Conservation (phyloP, 2,888 invertebrate genomes). For the Hypselothyrea guttata region DNA sequence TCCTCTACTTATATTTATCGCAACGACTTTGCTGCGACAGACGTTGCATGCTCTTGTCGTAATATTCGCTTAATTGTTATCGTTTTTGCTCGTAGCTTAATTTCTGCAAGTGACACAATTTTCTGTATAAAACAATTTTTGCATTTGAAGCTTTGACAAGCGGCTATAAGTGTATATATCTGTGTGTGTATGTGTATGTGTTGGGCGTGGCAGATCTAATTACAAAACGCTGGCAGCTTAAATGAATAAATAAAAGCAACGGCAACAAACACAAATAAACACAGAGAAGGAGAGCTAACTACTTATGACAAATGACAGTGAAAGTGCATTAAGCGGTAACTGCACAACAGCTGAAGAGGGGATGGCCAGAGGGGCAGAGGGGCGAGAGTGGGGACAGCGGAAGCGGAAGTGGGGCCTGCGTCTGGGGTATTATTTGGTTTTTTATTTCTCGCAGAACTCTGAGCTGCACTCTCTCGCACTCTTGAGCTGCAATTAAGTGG, state of each 20-base stretch:
- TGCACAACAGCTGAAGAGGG: conserved; percentile 15
- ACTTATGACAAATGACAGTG: conserved; percentile 69
- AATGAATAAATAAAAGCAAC: conserved; percentile 50
- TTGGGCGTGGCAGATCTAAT: conserved; percentile 62
- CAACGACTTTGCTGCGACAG: no score
- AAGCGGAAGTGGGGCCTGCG: conserved; percentile 6
- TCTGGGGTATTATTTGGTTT: conserved; percentile 50
- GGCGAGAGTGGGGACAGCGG: background rate
- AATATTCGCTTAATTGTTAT: background rate
- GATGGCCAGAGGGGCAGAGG: conserved; percentile 3
- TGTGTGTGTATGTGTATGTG: conserved; percentile 2
- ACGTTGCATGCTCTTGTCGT: conserved; percentile 1
- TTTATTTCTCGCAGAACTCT: conserved; percentile 22
- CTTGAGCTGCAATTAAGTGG: conserved; percentile 53
- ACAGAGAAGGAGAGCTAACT: conserved; percentile 57
- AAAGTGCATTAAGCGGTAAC: conserved; percentile 66
- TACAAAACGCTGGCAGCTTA: conserved; percentile 54
- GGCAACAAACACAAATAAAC: conserved; percentile 17
- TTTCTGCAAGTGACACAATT: conserved; percentile 36
- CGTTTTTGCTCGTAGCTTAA: conserved; percentile 5
- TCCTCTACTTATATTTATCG: no score
- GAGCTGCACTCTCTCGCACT: conserved; percentile 3
- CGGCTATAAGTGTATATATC: background rate
- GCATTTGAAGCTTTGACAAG: conserved; percentile 32
- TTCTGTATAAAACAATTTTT: conserved; percentile 39